A percentile compares a stretch with the other conserved stretches of the same genome.
Evolutionary conservation across 2,113 vertebrate species (phyloP).

Genomic region (Pseudonaja textilis): DNA sequence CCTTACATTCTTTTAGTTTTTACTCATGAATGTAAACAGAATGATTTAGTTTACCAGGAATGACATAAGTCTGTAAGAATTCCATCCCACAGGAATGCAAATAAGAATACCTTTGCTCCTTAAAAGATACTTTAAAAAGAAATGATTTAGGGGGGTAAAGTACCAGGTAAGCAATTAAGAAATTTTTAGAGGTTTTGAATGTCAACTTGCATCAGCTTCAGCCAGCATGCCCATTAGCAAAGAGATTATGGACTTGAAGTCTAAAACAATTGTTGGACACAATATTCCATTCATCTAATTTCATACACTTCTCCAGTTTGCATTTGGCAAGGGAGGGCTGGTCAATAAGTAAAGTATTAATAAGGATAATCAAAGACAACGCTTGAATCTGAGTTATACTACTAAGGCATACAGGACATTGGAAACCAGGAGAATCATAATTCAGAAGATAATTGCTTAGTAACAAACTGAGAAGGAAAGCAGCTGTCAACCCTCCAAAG

Average conservation of each 20-base stretch:
- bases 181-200: neutral
- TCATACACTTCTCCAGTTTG: neutral
- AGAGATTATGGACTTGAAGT: neutral
- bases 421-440: neutral
- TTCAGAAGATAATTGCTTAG: neutral
- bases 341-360: neutral
- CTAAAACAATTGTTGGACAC: neutral
- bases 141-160: neutral
- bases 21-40: neutral
- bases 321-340: neutral
- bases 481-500: neutral
- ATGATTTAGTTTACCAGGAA: neutral
- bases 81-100: slow-evolving; percentile 10
- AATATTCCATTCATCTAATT: neutral
- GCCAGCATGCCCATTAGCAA: neutral
- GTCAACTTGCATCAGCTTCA: neutral
- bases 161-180: neutral
- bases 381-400: neutral
- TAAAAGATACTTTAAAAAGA: neutral
- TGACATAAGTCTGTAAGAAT: slow-evolving; percentile 4
- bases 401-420: neutral
- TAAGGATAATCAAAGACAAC: neutral
- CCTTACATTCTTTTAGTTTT: neutral
- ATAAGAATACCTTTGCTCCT: accelerated
- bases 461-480: neutral